Conservation (phyloP, 2,113 vertebrate genomes). For the Spheniscus mendiculus region DNA sequence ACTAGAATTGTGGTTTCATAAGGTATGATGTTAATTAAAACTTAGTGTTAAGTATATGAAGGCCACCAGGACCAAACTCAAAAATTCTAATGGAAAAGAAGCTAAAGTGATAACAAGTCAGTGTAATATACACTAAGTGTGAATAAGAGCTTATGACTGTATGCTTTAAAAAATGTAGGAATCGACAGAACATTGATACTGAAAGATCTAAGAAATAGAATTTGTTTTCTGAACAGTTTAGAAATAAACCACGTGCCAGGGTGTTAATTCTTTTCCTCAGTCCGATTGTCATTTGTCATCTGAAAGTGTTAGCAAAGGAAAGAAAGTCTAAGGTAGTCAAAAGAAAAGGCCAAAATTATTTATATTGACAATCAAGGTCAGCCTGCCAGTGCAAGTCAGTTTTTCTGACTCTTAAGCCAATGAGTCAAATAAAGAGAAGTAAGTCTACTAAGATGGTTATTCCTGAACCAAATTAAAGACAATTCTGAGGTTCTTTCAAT, state of each 20-base stretch:
- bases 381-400: background rate
- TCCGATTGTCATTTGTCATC: background rate
- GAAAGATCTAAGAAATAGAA: background rate
- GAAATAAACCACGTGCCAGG: background rate
- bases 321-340: background rate
- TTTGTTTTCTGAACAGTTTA: background rate
- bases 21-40: background rate
- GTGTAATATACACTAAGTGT: background rate
- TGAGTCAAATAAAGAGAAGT: background rate
- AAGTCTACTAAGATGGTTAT: background rate
- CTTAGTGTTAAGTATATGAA: background rate
- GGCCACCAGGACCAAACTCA: background rate
- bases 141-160: background rate
- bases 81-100: background rate
- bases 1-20: background rate
- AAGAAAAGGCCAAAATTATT: background rate
- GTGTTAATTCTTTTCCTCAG: background rate
- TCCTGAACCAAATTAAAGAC: slow-evolving; percentile 37
- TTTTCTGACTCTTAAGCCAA: background rate
- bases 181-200: background rate
- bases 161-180: background rate
- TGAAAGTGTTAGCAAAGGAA: background rate
- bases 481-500: slow-evolving; percentile 53
- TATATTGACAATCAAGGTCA: background rate
- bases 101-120: background rate